phyloP scores from a whole-genome alignment of 2,797 vertebrate species.

The Alexandromys oeconomus region DNA sequence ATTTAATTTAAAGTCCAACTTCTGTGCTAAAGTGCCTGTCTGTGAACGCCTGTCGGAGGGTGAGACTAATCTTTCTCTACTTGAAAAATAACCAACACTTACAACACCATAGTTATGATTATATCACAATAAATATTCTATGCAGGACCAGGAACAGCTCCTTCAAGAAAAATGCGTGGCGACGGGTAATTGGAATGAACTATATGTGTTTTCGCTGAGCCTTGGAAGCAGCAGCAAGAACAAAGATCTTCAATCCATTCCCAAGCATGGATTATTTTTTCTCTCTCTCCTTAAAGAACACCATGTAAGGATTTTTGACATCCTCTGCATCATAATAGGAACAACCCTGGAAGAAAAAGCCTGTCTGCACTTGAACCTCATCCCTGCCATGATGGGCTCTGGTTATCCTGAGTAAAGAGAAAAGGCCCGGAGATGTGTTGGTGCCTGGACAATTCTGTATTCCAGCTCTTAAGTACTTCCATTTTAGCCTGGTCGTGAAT shows the following conservation, averaged over 20 bases:
- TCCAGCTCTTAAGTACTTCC: slow-evolving; percentile 49
- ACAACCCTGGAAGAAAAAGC: not conserved
- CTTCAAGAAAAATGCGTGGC: slow-evolving; percentile 74
- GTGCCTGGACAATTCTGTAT: slow-evolving; percentile 27
- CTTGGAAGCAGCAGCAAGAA: slow-evolving; percentile 75
- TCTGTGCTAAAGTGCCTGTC: slow-evolving; percentile 46
- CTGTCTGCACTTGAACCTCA: not conserved
- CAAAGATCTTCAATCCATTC: slow-evolving; percentile 69
- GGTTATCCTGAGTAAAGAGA: slow-evolving; percentile 4
- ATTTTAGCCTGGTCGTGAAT: not conserved
- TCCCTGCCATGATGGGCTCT: not conserved
- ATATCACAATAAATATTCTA: slow-evolving; percentile 75
- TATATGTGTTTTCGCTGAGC: slow-evolving; percentile 64
- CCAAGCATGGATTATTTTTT: slow-evolving; percentile 13
- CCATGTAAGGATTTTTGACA: slow-evolving; percentile 26
- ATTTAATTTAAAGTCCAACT: slow-evolving; percentile 66
- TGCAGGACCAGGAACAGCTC: slow-evolving; percentile 60
- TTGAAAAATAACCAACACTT: slow-evolving; percentile 69
- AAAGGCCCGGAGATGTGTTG: not conserved
- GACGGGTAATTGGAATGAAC: slow-evolving; percentile 76
- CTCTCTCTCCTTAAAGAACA: slow-evolving; percentile 40
- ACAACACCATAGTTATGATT: slow-evolving; percentile 60
- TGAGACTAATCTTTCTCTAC: slow-evolving; percentile 69
- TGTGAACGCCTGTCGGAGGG: slow-evolving; percentile 42
- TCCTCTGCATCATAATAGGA: slow-evolving; percentile 64